Evolutionary conservation across 1,140 invertebrate species (phyloP).

Genomic region (Dreissena polymorpha): DNA sequence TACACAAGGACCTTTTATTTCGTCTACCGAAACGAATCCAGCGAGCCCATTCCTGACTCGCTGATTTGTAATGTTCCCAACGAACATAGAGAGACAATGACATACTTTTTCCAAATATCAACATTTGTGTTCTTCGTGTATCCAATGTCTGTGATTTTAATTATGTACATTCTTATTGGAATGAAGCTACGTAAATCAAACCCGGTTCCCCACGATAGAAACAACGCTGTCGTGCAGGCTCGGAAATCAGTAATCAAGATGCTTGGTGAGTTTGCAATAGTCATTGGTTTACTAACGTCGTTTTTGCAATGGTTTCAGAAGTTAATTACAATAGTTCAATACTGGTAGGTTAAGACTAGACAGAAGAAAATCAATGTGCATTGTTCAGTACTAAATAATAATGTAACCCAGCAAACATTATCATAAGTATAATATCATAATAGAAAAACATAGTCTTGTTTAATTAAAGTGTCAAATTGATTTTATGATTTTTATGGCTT

Average conservation of each 20-base stretch:
- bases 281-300: neutral
- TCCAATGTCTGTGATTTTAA: conserved; percentile 79
- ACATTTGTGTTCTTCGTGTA: conserved; percentile 79
- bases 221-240: conserved; percentile 65
- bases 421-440: neutral
- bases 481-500: neutral
- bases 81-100: conserved; percentile 69
- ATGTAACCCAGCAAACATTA: neutral
- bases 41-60: conserved; percentile 63
- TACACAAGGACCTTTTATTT: conserved; percentile 64
- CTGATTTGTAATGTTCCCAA: conserved; percentile 74
- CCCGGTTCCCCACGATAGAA: neutral
- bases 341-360: neutral
- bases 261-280: conserved; percentile 69
- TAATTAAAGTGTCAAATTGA: neutral
- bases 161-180: conserved; percentile 74
- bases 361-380: neutral
- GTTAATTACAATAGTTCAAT: neutral
- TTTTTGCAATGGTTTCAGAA: neutral
- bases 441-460: neutral
- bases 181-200: conserved; percentile 46
- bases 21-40: conserved; percentile 42
- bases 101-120: conserved; percentile 75
- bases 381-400: neutral
- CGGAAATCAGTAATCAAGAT: conserved; percentile 76